Percentiles rank a stretch among this genome's conserved stretches.
phyloP scores from a whole-genome alignment of 2,888 invertebrate species.

The Drosophila kambysellisi region DNA sequence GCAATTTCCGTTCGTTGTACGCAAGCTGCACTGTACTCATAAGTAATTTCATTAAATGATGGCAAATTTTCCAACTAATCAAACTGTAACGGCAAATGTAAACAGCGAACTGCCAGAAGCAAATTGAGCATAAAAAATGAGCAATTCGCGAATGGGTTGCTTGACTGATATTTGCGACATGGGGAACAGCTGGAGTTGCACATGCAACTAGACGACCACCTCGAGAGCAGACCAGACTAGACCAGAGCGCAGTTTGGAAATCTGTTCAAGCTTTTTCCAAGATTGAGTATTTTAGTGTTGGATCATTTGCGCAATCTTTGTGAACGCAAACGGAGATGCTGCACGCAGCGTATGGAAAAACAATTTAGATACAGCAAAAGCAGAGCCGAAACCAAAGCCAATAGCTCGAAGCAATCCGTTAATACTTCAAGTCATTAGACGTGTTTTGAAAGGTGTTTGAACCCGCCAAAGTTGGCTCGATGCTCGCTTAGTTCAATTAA shows the following conservation, averaged over 20 bases:
- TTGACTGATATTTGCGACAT: constrained; percentile 36
- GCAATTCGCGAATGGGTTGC: constrained; percentile 40
- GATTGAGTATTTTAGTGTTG: constrained; percentile 8
- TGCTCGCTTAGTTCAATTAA: constrained; percentile 27
- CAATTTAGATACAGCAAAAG: constrained; percentile 12
- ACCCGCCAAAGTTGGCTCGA: constrained; percentile 45
- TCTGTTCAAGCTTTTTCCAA: constrained; percentile 21
- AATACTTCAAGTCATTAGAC: constrained; percentile 69
- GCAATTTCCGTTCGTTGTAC: constrained; percentile 76
- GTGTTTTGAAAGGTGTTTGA: constrained; percentile 76
- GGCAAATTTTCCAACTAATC: constrained; percentile 77
- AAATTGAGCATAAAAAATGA: constrained; percentile 63
- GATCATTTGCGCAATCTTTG: constrained; percentile 42
- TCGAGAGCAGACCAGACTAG: constrained; percentile 11
- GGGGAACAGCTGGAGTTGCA: constrained; percentile 17
- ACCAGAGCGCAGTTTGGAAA: constrained; percentile 1
- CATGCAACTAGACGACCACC: constrained; percentile 12
- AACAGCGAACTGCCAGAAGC: constrained; percentile 2
- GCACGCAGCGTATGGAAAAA: constrained; percentile 47
- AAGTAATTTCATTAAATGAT: constrained; percentile 76
- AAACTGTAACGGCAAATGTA: constrained; percentile 50
- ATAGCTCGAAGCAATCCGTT: constrained; percentile 54
- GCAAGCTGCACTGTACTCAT: constrained; percentile 65
- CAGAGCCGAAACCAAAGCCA: constrained; percentile 1
- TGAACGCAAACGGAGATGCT: constrained; percentile 33